Conservation (phyloP, 2,888 invertebrate genomes). For the Drosophila macrospina region DNA sequence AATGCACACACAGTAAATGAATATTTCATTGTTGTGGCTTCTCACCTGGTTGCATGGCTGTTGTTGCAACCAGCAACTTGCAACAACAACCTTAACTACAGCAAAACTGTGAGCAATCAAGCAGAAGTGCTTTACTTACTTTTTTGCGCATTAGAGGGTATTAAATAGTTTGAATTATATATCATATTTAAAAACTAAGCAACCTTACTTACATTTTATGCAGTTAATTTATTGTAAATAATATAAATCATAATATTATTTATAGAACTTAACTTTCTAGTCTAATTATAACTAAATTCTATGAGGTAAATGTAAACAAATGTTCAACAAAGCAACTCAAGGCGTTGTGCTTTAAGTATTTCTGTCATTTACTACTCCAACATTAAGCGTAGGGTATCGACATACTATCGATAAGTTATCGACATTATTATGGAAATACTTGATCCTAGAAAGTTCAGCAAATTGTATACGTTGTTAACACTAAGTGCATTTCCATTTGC, state of each 20-base stretch:
- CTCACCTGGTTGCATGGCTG: conserved; percentile 18
- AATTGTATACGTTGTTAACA: conserved; percentile 5
- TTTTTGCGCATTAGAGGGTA: background rate
- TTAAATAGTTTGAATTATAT: background rate
- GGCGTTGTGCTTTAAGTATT: background rate
- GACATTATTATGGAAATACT: background rate
- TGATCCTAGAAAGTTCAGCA: background rate
- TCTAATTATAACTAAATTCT: too few relatives aligned
- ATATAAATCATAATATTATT: background rate
- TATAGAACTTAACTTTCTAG: background rate
- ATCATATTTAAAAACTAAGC: too few relatives aligned
- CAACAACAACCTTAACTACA: background rate
- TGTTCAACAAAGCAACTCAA: background rate
- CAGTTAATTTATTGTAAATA: too few relatives aligned
- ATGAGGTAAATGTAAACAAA: too few relatives aligned
- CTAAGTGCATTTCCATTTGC: conserved; percentile 19
- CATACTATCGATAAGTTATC: background rate
- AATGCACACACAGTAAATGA: conserved; percentile 38
- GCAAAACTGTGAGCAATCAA: background rate
- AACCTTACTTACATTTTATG: too few relatives aligned
- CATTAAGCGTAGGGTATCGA: too few relatives aligned
- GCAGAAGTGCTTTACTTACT: background rate
- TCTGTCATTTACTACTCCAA: too few relatives aligned
- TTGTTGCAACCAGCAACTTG: conserved; percentile 4
- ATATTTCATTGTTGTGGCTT: conserved; percentile 50